Evolutionary conservation across 2,113 vertebrate genomes (phyloP).

Genomic region (Corynorhinus townsendii): DNA sequence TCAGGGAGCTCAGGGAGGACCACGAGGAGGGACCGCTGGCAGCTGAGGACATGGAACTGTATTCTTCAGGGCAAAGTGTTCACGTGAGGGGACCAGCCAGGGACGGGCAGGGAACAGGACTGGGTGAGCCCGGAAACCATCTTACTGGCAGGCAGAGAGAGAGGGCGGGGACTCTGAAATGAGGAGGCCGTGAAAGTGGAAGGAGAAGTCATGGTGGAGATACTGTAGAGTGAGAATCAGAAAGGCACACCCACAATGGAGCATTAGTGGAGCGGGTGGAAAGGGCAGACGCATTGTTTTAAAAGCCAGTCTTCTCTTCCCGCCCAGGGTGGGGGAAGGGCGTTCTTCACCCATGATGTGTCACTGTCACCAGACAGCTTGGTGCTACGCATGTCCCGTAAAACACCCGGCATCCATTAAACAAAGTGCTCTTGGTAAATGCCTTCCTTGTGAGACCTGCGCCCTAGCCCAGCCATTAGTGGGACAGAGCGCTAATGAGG

Average conservation of each 20-base stretch:
- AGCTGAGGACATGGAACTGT: background rate
- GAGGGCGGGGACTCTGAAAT: background rate
- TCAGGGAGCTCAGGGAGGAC: background rate
- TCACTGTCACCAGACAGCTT: conserved; percentile 75
- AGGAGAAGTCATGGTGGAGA: background rate
- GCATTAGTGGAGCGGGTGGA: background rate
- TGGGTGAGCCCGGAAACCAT: background rate
- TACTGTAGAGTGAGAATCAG: background rate
- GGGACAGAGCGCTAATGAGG: conserved; percentile 82
- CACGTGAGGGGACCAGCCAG: background rate
- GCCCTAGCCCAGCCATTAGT: conserved; percentile 83
- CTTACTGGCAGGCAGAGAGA: background rate
- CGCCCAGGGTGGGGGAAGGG: conserved; percentile 15
- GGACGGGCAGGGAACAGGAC: background rate
- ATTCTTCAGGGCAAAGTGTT: background rate
- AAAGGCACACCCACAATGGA: background rate
- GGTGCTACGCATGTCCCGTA: conserved; percentile 73
- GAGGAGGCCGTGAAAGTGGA: background rate
- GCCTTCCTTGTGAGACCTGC: conserved; percentile 80
- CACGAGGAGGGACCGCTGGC: no score
- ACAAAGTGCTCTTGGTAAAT: conserved; percentile 75
- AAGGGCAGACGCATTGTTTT: background rate
- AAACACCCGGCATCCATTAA: conserved; percentile 77
- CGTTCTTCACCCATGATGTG: conserved; percentile 70
- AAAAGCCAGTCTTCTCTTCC: background rate